A percentile compares a stretch with the other conserved stretches of the same genome.
These are phyloP conservation scores for Brachirus orientalis DNA, from an alignment of 2,113 vertebrate genomes.

Conservation along the genomic window DNA sequence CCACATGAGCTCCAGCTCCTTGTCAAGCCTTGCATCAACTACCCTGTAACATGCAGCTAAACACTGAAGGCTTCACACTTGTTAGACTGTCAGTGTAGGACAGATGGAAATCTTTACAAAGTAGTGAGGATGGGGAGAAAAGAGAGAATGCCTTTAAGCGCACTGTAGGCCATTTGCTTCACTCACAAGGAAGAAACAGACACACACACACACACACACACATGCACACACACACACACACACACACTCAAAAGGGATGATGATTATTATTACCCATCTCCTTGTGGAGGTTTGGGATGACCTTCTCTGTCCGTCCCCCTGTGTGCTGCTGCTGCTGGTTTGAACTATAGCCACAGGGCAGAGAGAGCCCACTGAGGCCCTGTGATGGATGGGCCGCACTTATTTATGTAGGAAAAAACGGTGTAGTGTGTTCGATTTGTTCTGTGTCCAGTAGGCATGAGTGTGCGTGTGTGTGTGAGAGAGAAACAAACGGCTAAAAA, in stretches of 20 bases:
- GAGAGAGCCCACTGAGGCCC: constrained; percentile 51
- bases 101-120: constrained; percentile 61
- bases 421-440: constrained; percentile 28
- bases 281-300: constrained; percentile 66
- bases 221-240: constrained; percentile 16
- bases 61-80: constrained; percentile 38
- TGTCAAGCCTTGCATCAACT: constrained; percentile 16
- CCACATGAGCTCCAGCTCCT: constrained; percentile 48
- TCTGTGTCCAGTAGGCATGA: constrained; percentile 5
- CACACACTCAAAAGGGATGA: constrained; percentile 35
- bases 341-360: constrained; percentile 71
- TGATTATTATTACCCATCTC: constrained; percentile 74
- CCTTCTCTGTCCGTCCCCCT: constrained; percentile 63
- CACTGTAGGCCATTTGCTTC: constrained; percentile 41
- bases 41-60: constrained; percentile 44
- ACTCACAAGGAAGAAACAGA: constrained; percentile 14
- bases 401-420: constrained; percentile 51
- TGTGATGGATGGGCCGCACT: constrained; percentile 70
- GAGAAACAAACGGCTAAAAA: not conserved
- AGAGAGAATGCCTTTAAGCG: constrained; percentile 17
- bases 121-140: constrained; percentile 11
- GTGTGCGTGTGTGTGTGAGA: constrained; percentile 11
- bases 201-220: constrained; percentile 14
- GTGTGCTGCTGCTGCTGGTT: constrained; percentile 48
- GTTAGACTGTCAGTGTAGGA: constrained; percentile 34